phyloP scores from a whole-genome alignment of 1,140 invertebrate species.

The Armadillidium nasatum region DNA sequence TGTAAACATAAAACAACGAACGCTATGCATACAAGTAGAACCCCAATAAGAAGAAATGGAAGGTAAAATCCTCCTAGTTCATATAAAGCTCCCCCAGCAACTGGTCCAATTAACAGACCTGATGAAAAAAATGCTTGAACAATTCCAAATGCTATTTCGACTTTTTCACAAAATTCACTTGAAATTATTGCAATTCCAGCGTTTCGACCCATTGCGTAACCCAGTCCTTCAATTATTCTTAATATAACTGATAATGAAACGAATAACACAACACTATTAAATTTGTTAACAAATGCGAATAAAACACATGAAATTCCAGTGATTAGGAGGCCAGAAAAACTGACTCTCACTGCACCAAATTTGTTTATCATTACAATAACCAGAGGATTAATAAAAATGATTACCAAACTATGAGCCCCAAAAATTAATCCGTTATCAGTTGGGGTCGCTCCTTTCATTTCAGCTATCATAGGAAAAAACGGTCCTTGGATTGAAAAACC shows the following conservation, averaged over 20 bases:
- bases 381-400: slow-evolving; percentile 19
- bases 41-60: slow-evolving; percentile 47
- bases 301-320: slow-evolving; percentile 16
- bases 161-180: slow-evolving; percentile 25
- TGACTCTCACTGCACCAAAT: slow-evolving; percentile 14
- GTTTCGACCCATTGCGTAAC: slow-evolving; percentile 11
- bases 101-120: slow-evolving; percentile 42
- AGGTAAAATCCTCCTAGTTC: slow-evolving; percentile 47
- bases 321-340: not conserved
- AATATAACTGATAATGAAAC: not conserved
- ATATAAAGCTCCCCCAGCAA: slow-evolving; percentile 46
- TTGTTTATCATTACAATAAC: not conserved
- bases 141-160: slow-evolving; percentile 13
- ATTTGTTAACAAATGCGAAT: slow-evolving; percentile 20
- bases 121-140: slow-evolving; percentile 16
- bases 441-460: slow-evolving; percentile 18
- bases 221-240: slow-evolving; percentile 22
- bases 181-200: slow-evolving; percentile 19
- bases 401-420: slow-evolving; percentile 14
- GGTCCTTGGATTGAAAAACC: slow-evolving; percentile 23
- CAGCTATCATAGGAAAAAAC: slow-evolving; percentile 23
- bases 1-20: slow-evolving; percentile 53
- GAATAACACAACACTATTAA: slow-evolving; percentile 3
- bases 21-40: slow-evolving; percentile 43
- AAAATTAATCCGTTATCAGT: slow-evolving; percentile 25